A percentile compares a stretch with the other conserved stretches of the same genome.
Evolutionary conservation across 2,888 invertebrate species (phyloP).

Genomic region (Criorhina ranunculi): DNA sequence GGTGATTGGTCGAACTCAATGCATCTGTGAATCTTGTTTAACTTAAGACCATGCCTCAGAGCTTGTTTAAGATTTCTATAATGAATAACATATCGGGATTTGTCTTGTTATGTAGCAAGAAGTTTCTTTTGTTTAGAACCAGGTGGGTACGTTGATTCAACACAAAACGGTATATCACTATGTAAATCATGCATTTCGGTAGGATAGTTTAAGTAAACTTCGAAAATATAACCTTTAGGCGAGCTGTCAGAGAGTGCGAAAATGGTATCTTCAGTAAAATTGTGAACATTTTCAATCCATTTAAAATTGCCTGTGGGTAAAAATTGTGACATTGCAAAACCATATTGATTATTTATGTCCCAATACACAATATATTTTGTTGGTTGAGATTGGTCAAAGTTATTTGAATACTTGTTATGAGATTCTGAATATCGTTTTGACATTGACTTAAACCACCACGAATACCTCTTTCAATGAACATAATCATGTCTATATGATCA

Average conservation of each 20-base stretch:
- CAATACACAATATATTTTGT: constrained; percentile 9
- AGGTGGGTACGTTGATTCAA: not conserved
- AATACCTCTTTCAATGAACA: constrained; percentile 20
- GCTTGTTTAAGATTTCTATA: not conserved
- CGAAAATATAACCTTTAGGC: not conserved
- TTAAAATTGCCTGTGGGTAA: not conserved
- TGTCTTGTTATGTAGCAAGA: too few species aligned
- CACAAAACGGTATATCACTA: not conserved
- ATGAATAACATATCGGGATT: too few species aligned
- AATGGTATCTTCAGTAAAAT: constrained; percentile 5
- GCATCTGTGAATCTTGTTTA: too few species aligned
- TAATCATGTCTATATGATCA: constrained; percentile 1
- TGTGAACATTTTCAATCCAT: constrained; percentile 2
- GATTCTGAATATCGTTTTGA: constrained; percentile 17
- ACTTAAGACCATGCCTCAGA: not conserved
- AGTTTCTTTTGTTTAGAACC: not conserved
- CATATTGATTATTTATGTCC: constrained; percentile 30
- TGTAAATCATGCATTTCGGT: constrained; percentile 3
- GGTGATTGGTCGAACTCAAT: not conserved
- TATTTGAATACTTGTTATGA: constrained; percentile 5
- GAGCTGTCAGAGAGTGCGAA: not conserved
- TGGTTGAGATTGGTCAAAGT: not conserved
- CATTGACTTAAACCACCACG: constrained; percentile 25
- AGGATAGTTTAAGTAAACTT: too few species aligned
- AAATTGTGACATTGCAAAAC: constrained; percentile 1